Evolutionary conservation across 2,888 invertebrate species (phyloP).

Genomic region (Chydorus sphaericus): DNA sequence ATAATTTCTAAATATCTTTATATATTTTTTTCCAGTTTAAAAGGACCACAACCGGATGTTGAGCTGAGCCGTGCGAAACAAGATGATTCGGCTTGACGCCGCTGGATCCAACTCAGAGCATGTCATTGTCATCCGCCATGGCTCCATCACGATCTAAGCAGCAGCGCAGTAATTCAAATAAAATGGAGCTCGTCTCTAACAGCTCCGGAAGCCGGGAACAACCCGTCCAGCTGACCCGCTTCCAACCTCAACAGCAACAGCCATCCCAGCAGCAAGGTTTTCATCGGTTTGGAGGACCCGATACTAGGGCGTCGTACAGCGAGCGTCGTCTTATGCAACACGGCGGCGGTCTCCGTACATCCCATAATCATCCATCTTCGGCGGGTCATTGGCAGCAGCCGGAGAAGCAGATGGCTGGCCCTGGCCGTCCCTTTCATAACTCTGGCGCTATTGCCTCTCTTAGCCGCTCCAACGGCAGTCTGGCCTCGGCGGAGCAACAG

Average conservation of each 20-base stretch:
- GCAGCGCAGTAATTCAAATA: background rate
- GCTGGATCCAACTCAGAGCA: too few relatives aligned
- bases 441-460: constrained; percentile 1
- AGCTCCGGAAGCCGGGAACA: too few relatives aligned
- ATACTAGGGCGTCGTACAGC: constrained; percentile 19
- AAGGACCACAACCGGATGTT: too few relatives aligned
- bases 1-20: too few relatives aligned
- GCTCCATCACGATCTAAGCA: background rate
- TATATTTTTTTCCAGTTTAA: too few relatives aligned
- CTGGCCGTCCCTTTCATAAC: constrained; percentile 2
- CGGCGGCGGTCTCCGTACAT: background rate
- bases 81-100: too few relatives aligned
- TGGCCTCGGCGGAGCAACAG: background rate
- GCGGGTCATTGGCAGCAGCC: constrained; percentile 14
- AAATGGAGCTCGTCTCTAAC: background rate
- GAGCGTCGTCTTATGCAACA: constrained; percentile 15
- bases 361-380: constrained; percentile 11
- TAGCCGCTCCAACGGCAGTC: constrained; percentile 9
- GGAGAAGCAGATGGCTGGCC: background rate
- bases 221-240: too few relatives aligned
- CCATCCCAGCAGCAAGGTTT: background rate
- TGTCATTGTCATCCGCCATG: background rate
- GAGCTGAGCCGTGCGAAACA: too few relatives aligned
- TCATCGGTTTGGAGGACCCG: constrained; percentile 17
- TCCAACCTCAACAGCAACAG: background rate